Percentiles rank a stretch among this genome's conserved stretches.
Evolutionary conservation across 2,113 vertebrate species (phyloP).

Genomic region (Gymnocephalus cernua): DNA sequence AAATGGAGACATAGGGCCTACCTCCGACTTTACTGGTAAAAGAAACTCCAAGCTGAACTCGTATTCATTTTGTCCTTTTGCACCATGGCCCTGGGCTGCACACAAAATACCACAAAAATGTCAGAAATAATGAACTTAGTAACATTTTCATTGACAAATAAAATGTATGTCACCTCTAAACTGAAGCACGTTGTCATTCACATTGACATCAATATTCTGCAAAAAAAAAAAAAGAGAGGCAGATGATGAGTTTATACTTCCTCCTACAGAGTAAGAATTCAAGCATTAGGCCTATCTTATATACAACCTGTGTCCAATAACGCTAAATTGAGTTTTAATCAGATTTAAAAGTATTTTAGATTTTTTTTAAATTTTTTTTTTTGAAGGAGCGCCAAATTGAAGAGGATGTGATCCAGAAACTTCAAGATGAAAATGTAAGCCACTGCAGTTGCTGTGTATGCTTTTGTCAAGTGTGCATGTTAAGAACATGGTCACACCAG

Average conservation of each 20-base stretch:
- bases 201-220: constrained; percentile 88
- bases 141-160: neutral
- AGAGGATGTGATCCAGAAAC: no score
- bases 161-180: constrained; percentile 87
- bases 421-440: no score
- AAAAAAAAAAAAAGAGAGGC: constrained; percentile 11
- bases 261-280: neutral
- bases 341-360: no score
- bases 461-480: no score
- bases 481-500: no score
- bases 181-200: constrained; percentile 88
- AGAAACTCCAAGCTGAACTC: constrained; percentile 93
- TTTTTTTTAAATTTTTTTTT: no score
- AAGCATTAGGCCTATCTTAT: neutral
- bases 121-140: neutral
- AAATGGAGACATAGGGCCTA: constrained; percentile 60
- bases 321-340: neutral
- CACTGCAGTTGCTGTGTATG: no score
- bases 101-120: constrained; percentile 35
- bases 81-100: constrained; percentile 92
- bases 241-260: constrained; percentile 18
- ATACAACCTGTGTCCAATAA: constrained; percentile 11
- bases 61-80: constrained; percentile 95
- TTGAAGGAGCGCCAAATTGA: no score
- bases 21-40: constrained; percentile 89